Conservation (phyloP, 2,797 vertebrate genomes). For the Monodelphis domestica region DNA sequence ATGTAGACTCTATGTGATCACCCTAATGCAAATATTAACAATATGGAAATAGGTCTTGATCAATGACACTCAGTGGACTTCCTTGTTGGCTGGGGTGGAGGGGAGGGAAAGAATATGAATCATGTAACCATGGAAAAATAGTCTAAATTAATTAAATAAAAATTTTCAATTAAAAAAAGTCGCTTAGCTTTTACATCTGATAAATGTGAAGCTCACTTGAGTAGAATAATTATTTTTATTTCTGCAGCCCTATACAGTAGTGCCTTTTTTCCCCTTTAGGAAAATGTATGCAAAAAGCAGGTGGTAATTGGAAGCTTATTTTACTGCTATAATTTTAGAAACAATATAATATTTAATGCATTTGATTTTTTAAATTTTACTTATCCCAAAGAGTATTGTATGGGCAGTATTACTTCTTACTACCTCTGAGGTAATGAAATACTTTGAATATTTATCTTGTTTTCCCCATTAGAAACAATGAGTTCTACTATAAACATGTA, state of each 20-base stretch:
- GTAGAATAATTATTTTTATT: neutral
- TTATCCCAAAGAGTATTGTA: conserved; percentile 53
- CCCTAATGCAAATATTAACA: no score
- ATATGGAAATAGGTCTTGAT: no score
- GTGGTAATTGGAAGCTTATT: conserved; percentile 68
- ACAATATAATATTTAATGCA: conserved; percentile 10
- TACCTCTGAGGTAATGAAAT: neutral
- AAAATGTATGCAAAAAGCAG: conserved; percentile 79
- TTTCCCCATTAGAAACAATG: conserved; percentile 47
- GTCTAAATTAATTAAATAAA: no score
- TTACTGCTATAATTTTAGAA: conserved; percentile 55
- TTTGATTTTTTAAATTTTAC: neutral
- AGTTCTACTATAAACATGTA: conserved; percentile 59
- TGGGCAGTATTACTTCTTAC: neutral
- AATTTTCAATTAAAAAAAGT: no score
- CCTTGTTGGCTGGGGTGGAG: no score
- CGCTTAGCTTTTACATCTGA: neutral
- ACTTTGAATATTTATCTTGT: conserved; percentile 31
- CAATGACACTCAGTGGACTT: no score
- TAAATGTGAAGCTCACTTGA: conserved; percentile 13
- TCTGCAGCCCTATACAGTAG: conserved; percentile 50
- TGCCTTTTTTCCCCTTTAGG: conserved; percentile 73
- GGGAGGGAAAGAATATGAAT: no score
- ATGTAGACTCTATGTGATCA: no score
- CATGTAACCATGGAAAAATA: no score